Percentiles rank a stretch among this genome's conserved stretches.
Evolutionary conservation across 2,113 vertebrate genomes (phyloP).

Genomic region (Oxygymnocypris stewartii): DNA sequence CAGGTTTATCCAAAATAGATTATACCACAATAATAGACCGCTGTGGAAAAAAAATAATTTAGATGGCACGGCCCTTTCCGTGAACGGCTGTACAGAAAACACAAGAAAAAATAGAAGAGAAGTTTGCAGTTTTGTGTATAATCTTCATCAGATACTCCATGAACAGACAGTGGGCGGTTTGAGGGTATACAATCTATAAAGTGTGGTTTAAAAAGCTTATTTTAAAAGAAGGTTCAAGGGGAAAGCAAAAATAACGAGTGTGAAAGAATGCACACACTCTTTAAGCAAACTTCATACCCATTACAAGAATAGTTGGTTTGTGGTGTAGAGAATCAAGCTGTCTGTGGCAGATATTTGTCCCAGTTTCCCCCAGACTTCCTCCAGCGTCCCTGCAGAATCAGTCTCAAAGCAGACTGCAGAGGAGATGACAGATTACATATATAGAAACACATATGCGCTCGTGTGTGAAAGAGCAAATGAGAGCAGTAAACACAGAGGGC

Average conservation of each 20-base stretch:
- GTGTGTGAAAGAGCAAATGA: conserved; percentile 50
- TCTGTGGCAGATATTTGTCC: conserved; percentile 46
- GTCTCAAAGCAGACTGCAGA: conserved; percentile 49
- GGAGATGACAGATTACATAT: conserved; percentile 51
- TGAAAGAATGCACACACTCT: not conserved
- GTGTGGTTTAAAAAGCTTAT: not conserved
- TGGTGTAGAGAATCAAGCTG: conserved; percentile 34
- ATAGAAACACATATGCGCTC: conserved; percentile 43
- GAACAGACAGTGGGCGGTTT: not conserved
- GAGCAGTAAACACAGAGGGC: conserved; percentile 30
- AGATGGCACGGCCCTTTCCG: not conserved
- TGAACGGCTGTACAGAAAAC: not conserved
- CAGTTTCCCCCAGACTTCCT: conserved; percentile 51
- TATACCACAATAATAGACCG: not conserved
- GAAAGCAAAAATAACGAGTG: conserved; percentile 4
- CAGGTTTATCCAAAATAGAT: conserved; percentile 5
- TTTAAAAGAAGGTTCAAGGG: conserved; percentile 1
- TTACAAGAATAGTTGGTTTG: conserved; percentile 39
- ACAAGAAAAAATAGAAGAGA: not conserved
- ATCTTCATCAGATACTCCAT: not conserved
- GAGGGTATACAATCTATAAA: not conserved
- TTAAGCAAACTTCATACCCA: conserved; percentile 27
- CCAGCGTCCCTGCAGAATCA: conserved; percentile 38
- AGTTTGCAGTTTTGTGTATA: not conserved
- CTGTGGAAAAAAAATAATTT: not conserved